These are phyloP conservation scores for Drosophila paramelanica DNA, from an alignment of 2,888 invertebrate species.

Conservation along the genomic window DNA sequence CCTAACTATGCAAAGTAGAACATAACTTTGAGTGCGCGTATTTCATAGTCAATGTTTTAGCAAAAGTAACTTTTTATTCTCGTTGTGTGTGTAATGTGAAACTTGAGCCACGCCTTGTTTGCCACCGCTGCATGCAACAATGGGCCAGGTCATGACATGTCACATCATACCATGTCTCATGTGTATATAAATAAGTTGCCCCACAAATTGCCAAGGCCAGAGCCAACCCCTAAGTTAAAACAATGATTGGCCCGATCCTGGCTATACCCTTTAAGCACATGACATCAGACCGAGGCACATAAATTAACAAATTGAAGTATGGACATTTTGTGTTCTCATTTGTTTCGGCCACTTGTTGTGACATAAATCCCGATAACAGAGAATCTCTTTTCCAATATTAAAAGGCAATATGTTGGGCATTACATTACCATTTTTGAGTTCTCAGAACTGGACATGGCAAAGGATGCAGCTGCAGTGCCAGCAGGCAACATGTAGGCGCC, in stretches of 20 bases:
- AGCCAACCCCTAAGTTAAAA: slow-evolving; percentile 32
- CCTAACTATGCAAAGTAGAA: too few species aligned
- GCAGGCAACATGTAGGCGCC: not conserved
- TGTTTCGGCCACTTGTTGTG: slow-evolving; percentile 44
- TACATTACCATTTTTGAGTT: slow-evolving; percentile 36
- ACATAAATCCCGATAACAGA: slow-evolving; percentile 60
- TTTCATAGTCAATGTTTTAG: slow-evolving; percentile 3
- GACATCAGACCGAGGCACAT: slow-evolving; percentile 50
- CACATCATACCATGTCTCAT: slow-evolving; percentile 21
- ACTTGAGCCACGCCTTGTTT: slow-evolving; percentile 42
- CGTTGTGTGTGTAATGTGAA: slow-evolving; percentile 16
- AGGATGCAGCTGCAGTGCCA: slow-evolving; percentile 34
- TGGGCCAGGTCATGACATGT: slow-evolving; percentile 41
- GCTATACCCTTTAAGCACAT: slow-evolving; percentile 17
- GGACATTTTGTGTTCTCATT: slow-evolving; percentile 41
- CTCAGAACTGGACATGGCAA: slow-evolving; percentile 28
- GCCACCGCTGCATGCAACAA: slow-evolving; percentile 8
- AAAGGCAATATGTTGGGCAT: slow-evolving; percentile 46
- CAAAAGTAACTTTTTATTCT: not conserved
- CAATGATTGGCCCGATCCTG: slow-evolving; percentile 23
- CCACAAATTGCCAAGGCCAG: slow-evolving; percentile 48
- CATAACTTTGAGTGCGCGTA: not conserved
- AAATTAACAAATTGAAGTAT: slow-evolving; percentile 43
- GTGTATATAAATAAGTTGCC: slow-evolving; percentile 38
- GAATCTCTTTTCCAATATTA: slow-evolving; percentile 54